These are phyloP conservation scores for Cossypha niveicapilla DNA, from an alignment of 2,797 vertebrate genomes.

Conservation along the genomic window DNA sequence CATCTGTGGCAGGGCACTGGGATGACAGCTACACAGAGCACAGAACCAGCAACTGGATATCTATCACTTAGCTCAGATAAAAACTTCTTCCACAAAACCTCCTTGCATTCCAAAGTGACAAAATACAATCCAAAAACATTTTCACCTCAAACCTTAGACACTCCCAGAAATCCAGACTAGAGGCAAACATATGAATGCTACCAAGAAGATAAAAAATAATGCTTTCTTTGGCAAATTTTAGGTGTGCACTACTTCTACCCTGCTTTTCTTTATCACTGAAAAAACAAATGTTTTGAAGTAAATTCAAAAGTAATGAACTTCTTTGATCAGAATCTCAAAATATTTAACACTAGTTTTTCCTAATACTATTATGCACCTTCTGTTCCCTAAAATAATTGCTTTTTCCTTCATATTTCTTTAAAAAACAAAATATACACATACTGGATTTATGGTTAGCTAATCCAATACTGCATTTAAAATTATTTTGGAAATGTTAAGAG, in stretches of 20 bases:
- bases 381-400: neutral
- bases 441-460: neutral
- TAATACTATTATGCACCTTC: neutral
- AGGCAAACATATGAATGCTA: neutral
- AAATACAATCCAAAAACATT: neutral
- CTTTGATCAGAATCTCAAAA: neutral
- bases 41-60: neutral
- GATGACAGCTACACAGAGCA: conserved; percentile 76
- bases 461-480: neutral
- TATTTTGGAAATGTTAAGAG: neutral
- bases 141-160: neutral
- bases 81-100: neutral
- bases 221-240: neutral
- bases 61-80: neutral
- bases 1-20: conserved; percentile 68
- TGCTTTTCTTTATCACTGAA: neutral
- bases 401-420: neutral
- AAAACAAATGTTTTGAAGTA: neutral
- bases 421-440: neutral
- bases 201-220: neutral
- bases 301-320: neutral
- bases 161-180: neutral
- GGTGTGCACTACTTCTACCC: neutral
- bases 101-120: neutral
- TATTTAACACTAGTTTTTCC: neutral